Percentiles rank a stretch among this genome's conserved stretches.
These are phyloP conservation scores for Sciurus carolinensis DNA, from an alignment of 2,797 vertebrate species.

Conservation along the genomic window DNA sequence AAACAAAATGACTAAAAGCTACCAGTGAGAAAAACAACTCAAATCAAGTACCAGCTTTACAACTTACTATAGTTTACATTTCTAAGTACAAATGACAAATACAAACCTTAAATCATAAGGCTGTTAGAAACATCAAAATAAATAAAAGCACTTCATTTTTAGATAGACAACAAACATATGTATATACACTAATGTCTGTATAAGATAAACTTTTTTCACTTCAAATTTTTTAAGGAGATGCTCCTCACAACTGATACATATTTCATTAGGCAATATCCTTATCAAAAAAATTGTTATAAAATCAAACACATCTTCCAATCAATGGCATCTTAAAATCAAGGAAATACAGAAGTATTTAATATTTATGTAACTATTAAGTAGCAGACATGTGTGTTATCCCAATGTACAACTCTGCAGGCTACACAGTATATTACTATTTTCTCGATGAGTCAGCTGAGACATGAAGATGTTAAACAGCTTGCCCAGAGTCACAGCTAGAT, in stretches of 20 bases:
- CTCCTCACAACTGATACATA: background rate
- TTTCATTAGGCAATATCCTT: slow-evolving; percentile 8
- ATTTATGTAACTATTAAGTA: background rate
- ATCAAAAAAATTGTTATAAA: background rate
- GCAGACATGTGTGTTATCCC: background rate
- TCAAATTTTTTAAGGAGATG: slow-evolving; percentile 13
- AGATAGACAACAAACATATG: background rate
- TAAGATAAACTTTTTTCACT: background rate
- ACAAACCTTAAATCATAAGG: background rate
- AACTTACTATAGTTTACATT: background rate
- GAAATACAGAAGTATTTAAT: background rate
- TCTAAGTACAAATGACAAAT: background rate
- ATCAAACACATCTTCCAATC: slow-evolving; percentile 31
- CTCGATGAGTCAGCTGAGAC: background rate
- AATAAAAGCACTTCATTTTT: background rate
- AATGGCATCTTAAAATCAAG: slow-evolving; percentile 6
- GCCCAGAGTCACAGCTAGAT: background rate
- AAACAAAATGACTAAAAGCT: slow-evolving; percentile 39
- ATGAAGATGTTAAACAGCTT: background rate
- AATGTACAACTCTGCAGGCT: background rate
- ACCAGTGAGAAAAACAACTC: background rate
- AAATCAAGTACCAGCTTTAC: background rate
- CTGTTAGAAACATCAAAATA: slow-evolving; percentile 20
- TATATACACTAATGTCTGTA: background rate
- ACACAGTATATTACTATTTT: background rate